Conservation (phyloP, 53 echinoderm and acorn worm species). For the Antedon mediterranea region DNA sequence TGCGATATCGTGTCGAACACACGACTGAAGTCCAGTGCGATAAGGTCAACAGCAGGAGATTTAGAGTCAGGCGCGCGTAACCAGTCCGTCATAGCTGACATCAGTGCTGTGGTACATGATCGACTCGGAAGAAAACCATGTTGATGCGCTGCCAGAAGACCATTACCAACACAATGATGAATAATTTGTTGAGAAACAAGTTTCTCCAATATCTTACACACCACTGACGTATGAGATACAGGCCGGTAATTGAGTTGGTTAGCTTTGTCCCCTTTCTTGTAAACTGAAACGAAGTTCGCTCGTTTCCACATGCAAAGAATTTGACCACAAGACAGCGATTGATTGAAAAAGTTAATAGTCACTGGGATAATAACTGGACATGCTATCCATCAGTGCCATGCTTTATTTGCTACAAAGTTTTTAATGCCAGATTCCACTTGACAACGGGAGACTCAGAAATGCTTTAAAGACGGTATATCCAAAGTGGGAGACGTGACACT, state of each 20-base stretch:
- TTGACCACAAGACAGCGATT: neutral
- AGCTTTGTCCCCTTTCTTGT: too few species aligned
- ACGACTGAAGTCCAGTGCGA: slow-evolving; percentile 13
- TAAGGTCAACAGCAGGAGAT: slow-evolving; percentile 9
- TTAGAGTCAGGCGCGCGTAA: neutral
- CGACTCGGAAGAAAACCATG: slow-evolving; percentile 14
- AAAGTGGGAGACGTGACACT: slow-evolving; percentile 1
- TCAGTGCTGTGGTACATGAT: slow-evolving; percentile 3
- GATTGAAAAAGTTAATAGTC: neutral
- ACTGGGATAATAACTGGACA: slow-evolving; percentile 1
- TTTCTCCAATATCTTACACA: slow-evolving; percentile 9
- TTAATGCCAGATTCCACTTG: slow-evolving; percentile 7
- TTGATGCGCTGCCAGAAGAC: slow-evolving; percentile 8
- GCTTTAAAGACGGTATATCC: neutral
- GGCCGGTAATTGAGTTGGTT: neutral
- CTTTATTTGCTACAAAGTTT: slow-evolving; percentile 6
- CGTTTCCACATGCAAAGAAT: neutral
- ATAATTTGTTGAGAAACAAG: slow-evolving; percentile 5
- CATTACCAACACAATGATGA: neutral
- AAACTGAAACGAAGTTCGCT: too few species aligned
- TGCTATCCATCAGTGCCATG: slow-evolving; percentile 10
- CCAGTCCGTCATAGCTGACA: slow-evolving; percentile 10
- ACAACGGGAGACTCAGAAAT: neutral
- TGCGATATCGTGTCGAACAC: slow-evolving; percentile 12
- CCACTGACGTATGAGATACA: slow-evolving; percentile 11